Evolutionary conservation across 37 sponge, comb jelly and placozoan genomes (phyloP).

Genomic region (Aplysina aerophoba): DNA sequence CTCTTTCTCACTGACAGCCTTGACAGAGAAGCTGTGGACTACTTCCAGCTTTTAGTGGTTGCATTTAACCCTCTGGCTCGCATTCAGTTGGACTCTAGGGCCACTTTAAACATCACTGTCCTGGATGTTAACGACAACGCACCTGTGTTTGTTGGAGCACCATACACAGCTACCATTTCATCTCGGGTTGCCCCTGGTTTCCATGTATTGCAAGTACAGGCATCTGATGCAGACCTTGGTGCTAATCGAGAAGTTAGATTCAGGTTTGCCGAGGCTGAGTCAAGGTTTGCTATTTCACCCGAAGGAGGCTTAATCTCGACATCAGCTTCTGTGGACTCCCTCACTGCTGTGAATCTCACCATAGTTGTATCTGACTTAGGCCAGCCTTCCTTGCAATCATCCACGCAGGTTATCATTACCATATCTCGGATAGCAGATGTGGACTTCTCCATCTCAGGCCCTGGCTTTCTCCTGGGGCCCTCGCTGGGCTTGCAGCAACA

Average conservation of each 20-base stretch:
- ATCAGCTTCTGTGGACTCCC: background rate
- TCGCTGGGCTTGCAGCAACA: slow-evolving; percentile 40
- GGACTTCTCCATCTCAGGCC: slow-evolving; percentile 35
- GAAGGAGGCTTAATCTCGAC: slow-evolving; percentile 31
- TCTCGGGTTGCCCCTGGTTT: slow-evolving; percentile 30
- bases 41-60: slow-evolving; percentile 34
- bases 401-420: background rate
- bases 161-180: slow-evolving; percentile 18
- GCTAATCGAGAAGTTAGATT: slow-evolving; percentile 34
- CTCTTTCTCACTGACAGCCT: slow-evolving; percentile 31
- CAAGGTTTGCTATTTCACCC: slow-evolving; percentile 29
- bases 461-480: slow-evolving; percentile 48
- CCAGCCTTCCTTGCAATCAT: background rate
- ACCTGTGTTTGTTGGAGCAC: slow-evolving; percentile 29
- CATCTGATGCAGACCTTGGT: slow-evolving; percentile 56
- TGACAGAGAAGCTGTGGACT: slow-evolving; percentile 36
- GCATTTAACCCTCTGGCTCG: slow-evolving; percentile 30
- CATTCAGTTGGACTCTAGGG: background rate
- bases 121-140: slow-evolving; percentile 57
- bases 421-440: slow-evolving; percentile 32
- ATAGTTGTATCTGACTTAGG: slow-evolving; percentile 2
- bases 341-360: slow-evolving; percentile 16
- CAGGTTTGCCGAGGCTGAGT: background rate
- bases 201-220: slow-evolving; percentile 33
- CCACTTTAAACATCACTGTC: slow-evolving; percentile 32